Base-by-base conservation (phyloP, 2,113 vertebrate genomes). In the Calyptomena viridis region DNA sequence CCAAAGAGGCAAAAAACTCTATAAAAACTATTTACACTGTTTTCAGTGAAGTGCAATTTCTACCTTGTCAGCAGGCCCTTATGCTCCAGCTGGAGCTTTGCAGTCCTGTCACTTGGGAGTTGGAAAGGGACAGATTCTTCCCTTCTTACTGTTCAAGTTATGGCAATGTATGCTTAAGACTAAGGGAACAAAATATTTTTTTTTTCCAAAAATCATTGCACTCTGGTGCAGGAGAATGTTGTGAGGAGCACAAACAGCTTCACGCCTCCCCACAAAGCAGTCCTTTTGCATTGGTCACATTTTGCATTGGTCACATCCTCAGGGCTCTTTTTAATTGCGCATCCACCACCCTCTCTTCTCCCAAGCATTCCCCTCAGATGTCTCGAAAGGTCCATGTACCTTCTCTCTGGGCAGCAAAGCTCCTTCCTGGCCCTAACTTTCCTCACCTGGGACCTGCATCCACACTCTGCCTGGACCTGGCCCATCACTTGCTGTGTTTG, bases 371-470 rank as follows among this genome's bases (percentile, higher is more conserved):
- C 30, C 28, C 35, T 79, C 6, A 3, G 13, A 44, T 18, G 52
- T 2, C 31, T 73, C 46, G 39, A 75, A 49, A 1, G 0, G 16
- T 22, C 55, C 2, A 1, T 33, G 12, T 14, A 39, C 19, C 46
- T 72, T 55, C 71, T 60, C 35, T 30, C 18, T 84, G n/a, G 23
- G 22, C 18, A 60, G 13, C 14, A 69, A 80, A 90, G 60, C 17
- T 24, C 46, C 31, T 66, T 87, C 73, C 49, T 81, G 14, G 14
- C 7, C 17, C 14, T 3, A 5, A 7, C 37, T n/a, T 66, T 30
- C 33, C 44, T 77, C 49, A 73, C 33, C 35, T 39, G 53, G 35
- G 10, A 72, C 53, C 21, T 24, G 25, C 37, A 79, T 12, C 6
- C 24, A 50, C 28, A 31, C 18, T 14, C 39, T 83, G n/a, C 31